Base-by-base conservation (phyloP, 1,140 invertebrate genomes). In the Meloidogyne exigua region DNA sequence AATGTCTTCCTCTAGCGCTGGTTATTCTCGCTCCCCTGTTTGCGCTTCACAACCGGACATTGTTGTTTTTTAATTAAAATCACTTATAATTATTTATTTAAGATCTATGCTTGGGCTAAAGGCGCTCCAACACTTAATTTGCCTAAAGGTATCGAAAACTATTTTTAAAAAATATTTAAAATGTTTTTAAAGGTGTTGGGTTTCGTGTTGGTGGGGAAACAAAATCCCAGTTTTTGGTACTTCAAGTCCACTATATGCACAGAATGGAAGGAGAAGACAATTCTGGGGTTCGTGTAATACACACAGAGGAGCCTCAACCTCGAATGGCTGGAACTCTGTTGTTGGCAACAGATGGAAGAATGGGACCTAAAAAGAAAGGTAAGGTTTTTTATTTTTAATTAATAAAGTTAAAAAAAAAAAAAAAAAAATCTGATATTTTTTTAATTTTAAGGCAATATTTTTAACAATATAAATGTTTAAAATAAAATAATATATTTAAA, bases 21-120 rank as follows among this genome's bases (percentile, higher is more conserved):
- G 65, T 26, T 84, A 87, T 69, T 18, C 65, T 9, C 69, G 78
- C 32, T 84, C 85, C 0, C 84, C 88, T 11, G 81, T 84, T 0
- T 89, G 88, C 69, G 80, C 69, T 15, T 21, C 64, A 12, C 88
- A 86, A 0, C 88, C 86, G 7, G 85, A 95, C 91, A 93, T 98
- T 32, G 28, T 32, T 32, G 28, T 7, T 32, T 32, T 32, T 32
- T 32, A 32, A 32, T 32, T 32, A 32, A 32, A 32, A 32, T n/a
- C n/a, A n/a, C n/a, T n/a, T n/a, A n/a, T n/a, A 32, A 32, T 32
- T 32, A 32, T 32, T 32, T 32, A 3, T 32, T 32, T 32, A 32
- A 32, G 78, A 90, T 98, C 23, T 99, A 97, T 89, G 95, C 95
- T 0, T 99, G 96, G 96, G 96, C 95, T 3, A 90, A 93, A 85